A percentile compares a stretch with the other conserved stretches of the same genome.
phyloP scores from a whole-genome alignment of 2,888 invertebrate species.

The Xestia ashworthii region DNA sequence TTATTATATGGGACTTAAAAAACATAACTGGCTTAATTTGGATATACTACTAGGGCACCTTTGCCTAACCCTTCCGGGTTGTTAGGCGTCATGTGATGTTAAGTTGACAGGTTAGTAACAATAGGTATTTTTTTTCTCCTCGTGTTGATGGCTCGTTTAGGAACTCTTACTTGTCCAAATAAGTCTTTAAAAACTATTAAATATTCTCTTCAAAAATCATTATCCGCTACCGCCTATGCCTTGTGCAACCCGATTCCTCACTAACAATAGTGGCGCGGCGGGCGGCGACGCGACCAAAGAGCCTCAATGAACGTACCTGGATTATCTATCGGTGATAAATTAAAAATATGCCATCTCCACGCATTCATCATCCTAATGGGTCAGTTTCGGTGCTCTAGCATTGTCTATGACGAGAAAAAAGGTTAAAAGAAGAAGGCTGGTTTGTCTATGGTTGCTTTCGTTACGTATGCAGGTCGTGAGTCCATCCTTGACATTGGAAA shows the following conservation, averaged over 20 bases:
- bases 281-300: constrained; percentile 79
- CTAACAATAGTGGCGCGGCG: constrained; percentile 79
- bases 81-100: too few relatives aligned
- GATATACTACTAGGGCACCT: too few relatives aligned
- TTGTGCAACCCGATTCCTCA: constrained; percentile 35
- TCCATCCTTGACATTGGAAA: constrained; percentile 62
- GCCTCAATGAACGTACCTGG: constrained; percentile 89
- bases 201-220: not conserved
- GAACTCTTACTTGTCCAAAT: not conserved
- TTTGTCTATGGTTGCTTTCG: constrained; percentile 14
- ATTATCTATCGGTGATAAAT: constrained; percentile 89
- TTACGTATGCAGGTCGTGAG: constrained; percentile 57
- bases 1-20: too few relatives aligned
- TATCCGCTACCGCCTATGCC: constrained; percentile 55
- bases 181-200: not conserved
- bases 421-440: constrained; percentile 37
- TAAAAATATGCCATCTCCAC: constrained; percentile 88
- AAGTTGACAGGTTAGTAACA: not conserved
- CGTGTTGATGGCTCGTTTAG: not conserved
- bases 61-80: too few relatives aligned
- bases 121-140: too few relatives aligned
- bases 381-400: constrained; percentile 72
- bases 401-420: constrained; percentile 71
- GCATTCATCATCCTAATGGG: constrained; percentile 88
- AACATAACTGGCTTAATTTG: too few relatives aligned